A percentile compares a stretch with the other conserved stretches of the same genome.
These are phyloP conservation scores for Rhizomys pruinosus DNA, from an alignment of 2,113 vertebrate species.

Conservation along the genomic window DNA sequence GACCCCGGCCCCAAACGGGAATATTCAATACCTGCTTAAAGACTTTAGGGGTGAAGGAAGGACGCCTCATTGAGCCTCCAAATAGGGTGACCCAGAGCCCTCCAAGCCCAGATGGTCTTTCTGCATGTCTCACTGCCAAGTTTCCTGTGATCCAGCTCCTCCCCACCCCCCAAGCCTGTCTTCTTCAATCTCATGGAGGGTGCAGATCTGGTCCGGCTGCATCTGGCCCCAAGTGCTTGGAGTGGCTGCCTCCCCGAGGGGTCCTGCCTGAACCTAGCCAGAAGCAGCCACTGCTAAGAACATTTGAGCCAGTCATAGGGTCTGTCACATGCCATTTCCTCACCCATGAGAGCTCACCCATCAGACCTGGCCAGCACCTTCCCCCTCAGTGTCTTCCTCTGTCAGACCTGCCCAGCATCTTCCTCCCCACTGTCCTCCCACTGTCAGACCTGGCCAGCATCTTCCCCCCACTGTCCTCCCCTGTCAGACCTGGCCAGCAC, in stretches of 20 bases:
- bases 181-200: constrained; percentile 55
- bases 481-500: background rate
- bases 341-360: background rate
- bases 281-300: background rate
- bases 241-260: background rate
- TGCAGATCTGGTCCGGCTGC: constrained; percentile 1
- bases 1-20: background rate
- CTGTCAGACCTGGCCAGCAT: no score
- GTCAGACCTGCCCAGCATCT: no score
- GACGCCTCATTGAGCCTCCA: background rate
- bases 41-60: background rate
- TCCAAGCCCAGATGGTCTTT: constrained; percentile 54
- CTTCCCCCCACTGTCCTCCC: no score
- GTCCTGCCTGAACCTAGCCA: background rate
- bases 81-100: background rate
- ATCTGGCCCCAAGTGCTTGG: background rate
- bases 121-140: constrained; percentile 15
- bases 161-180: constrained; percentile 42
- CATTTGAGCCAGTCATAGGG: background rate
- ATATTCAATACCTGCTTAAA: background rate
- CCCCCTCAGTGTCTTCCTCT: background rate
- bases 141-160: constrained; percentile 19
- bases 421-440: no score
- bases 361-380: background rate
- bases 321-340: background rate